phyloP scores from a whole-genome alignment of 2,113 vertebrate genomes.

The Caranx ignobilis region DNA sequence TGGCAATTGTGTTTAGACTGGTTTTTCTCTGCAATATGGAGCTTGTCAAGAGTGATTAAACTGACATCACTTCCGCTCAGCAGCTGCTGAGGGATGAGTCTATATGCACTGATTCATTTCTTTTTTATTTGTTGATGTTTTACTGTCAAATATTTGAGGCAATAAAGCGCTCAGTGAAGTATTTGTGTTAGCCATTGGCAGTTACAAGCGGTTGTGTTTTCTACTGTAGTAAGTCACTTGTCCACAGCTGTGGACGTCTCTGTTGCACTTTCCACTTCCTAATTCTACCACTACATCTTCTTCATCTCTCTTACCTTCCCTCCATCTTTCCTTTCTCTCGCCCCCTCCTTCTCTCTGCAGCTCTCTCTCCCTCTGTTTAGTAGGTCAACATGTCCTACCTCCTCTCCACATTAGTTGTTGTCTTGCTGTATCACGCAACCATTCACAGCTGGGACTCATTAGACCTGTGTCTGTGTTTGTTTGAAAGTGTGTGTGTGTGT shows the following conservation, averaged over 20 bases:
- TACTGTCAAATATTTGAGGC: constrained; percentile 3
- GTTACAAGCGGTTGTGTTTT: not conserved
- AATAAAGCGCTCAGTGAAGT: not conserved
- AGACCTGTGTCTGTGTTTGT: constrained; percentile 63
- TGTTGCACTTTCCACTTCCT: constrained; percentile 11
- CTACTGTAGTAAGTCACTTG: not conserved
- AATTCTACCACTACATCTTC: not conserved
- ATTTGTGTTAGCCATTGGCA: not conserved
- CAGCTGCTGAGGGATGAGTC: constrained; percentile 30
- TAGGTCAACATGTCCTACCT: constrained; percentile 74
- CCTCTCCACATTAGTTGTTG: constrained; percentile 75
- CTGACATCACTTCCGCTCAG: not conserved
- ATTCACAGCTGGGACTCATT: constrained; percentile 75
- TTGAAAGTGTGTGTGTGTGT: constrained; percentile 46
- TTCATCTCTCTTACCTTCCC: constrained; percentile 29
- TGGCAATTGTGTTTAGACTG: constrained; percentile 44
- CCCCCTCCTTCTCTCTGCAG: not conserved
- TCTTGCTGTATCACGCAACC: constrained; percentile 77
- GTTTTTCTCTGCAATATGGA: constrained; percentile 34
- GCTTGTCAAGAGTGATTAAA: constrained; percentile 33
- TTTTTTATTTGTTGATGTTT: not conserved
- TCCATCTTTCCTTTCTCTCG: constrained; percentile 23
- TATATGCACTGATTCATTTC: not conserved
- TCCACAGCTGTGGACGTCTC: not conserved
- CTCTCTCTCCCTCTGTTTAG: constrained; percentile 50